Evolutionary conservation across 2,888 invertebrate genomes (phyloP).

Genomic region (Tenthredo amoena): DNA sequence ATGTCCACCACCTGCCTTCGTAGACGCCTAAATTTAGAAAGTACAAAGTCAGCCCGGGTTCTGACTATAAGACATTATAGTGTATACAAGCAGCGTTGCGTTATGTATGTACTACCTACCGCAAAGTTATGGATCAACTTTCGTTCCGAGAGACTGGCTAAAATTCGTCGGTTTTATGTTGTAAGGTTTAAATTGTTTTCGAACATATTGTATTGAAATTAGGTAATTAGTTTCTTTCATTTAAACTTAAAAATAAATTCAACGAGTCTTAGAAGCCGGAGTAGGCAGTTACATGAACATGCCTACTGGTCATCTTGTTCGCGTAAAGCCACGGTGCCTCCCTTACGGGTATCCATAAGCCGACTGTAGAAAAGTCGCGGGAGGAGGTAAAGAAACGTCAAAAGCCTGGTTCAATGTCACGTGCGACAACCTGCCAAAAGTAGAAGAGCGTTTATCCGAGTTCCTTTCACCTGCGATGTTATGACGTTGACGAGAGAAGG

Average conservation of each 20-base stretch:
- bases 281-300: not conserved
- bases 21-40: constrained; percentile 72
- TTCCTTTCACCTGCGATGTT: constrained; percentile 25
- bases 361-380: not conserved
- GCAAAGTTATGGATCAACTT: constrained; percentile 30
- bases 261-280: not conserved
- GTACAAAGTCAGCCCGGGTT: constrained; percentile 61
- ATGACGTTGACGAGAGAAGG: constrained; percentile 7
- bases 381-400: not conserved
- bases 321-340: not conserved
- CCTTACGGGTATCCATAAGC: not conserved
- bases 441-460: not conserved
- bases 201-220: not conserved
- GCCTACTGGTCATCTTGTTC: not conserved
- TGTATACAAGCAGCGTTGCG: constrained; percentile 2
- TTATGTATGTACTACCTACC: not conserved
- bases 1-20: constrained; percentile 32
- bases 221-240: not conserved
- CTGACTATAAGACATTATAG: not conserved
- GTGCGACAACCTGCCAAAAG: constrained; percentile 14
- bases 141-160: constrained; percentile 44
- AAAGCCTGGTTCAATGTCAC: constrained; percentile 24
- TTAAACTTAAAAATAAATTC: not conserved
- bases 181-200: not conserved
- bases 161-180: not conserved